phyloP scores from a whole-genome alignment of 2,888 invertebrate species.

The Nomada fabriciana region DNA sequence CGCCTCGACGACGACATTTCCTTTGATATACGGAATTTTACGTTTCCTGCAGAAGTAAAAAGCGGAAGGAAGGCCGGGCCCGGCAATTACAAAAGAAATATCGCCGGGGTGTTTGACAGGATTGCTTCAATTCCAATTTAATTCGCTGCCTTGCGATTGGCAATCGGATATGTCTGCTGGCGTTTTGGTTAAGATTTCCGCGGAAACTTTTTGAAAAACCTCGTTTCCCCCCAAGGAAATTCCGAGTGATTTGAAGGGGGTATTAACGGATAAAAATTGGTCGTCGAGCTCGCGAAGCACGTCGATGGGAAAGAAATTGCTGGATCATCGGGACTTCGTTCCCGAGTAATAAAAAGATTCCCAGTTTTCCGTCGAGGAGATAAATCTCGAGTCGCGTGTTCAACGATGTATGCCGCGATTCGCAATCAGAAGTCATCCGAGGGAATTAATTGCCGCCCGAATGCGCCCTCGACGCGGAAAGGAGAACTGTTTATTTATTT shows the following conservation, averaged over 20 bases:
- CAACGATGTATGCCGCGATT: background rate
- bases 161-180: background rate
- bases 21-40: background rate
- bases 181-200: too few relatives aligned
- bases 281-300: background rate
- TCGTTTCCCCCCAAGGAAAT: too few relatives aligned
- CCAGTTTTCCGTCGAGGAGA: background rate
- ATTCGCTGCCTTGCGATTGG: too few relatives aligned
- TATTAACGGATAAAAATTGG: constrained; percentile 40
- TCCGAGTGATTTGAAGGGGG: background rate
- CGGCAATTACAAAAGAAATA: background rate
- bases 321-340: constrained; percentile 14
- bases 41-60: background rate
- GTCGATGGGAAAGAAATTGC: constrained; percentile 30
- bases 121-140: background rate
- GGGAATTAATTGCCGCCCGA: too few relatives aligned
- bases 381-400: background rate
- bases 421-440: too few relatives aligned
- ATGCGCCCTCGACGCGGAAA: too few relatives aligned
- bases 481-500: too few relatives aligned
- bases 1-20: background rate
- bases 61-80: too few relatives aligned
- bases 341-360: constrained; percentile 14
- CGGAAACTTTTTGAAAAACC: too few relatives aligned
- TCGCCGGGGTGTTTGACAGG: background rate